Evolutionary conservation across 2,888 invertebrate genomes (phyloP).

Genomic region (Lithosia quadra): DNA sequence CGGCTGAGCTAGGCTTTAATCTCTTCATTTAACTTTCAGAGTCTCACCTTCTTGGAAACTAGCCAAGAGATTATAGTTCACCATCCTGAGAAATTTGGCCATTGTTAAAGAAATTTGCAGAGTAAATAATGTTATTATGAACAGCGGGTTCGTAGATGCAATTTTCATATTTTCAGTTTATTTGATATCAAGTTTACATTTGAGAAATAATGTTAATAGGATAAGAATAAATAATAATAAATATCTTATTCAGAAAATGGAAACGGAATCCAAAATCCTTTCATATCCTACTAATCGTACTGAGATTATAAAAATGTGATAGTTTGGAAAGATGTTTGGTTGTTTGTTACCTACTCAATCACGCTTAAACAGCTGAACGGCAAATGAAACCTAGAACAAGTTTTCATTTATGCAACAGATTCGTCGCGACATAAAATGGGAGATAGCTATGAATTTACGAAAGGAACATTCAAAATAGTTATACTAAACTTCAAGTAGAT

Average conservation of each 20-base stretch:
- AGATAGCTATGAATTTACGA: background rate
- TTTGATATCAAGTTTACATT: background rate
- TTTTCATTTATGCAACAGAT: too few species aligned
- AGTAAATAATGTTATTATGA: constrained; percentile 33
- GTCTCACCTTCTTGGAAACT: constrained; percentile 41
- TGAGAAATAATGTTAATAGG: background rate
- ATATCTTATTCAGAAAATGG: background rate
- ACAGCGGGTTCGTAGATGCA: constrained; percentile 1
- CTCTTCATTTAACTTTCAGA: constrained; percentile 45
- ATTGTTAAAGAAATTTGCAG: constrained; percentile 42
- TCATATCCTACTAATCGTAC: too few species aligned
- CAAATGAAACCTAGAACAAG: too few species aligned
- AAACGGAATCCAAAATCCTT: too few species aligned
- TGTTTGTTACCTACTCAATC: too few species aligned
- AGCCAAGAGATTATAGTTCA: constrained; percentile 50
- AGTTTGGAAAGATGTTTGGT: too few species aligned
- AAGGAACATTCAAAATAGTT: background rate
- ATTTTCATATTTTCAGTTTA: background rate
- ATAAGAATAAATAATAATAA: background rate
- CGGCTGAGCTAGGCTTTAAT: constrained; percentile 25
- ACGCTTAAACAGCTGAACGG: too few species aligned
- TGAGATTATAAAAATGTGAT: too few species aligned
- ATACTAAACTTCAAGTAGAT: background rate
- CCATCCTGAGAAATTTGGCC: constrained; percentile 43
- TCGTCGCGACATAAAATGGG: background rate